phyloP scores from a whole-genome alignment of 2,888 invertebrate species.

The Craniophora ligustri region DNA sequence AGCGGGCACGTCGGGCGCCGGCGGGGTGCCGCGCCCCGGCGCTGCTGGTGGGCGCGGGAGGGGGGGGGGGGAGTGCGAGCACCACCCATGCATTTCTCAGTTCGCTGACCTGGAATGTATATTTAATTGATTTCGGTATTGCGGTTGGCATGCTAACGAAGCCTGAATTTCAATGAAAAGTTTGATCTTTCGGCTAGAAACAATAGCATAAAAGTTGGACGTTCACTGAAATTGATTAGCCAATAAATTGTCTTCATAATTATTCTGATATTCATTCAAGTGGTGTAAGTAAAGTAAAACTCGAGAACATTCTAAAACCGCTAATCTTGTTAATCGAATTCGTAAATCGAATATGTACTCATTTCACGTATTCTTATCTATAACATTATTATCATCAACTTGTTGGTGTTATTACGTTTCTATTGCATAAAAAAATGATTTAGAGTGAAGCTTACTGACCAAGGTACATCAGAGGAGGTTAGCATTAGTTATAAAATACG shows the following conservation, averaged over 20 bases:
- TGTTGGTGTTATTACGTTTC: no score
- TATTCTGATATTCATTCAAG: no score
- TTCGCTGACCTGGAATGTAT: conserved; percentile 77
- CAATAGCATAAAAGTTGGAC: conserved; percentile 28
- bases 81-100: conserved; percentile 76
- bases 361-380: no score
- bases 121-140: conserved; percentile 81
- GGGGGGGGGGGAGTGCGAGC: conserved; percentile 41
- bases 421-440: no score
- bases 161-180: conserved; percentile 65
- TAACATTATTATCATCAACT: no score
- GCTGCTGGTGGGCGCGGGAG: conserved; percentile 4
- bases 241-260: conserved; percentile 6
- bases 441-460: no score
- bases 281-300: neutral
- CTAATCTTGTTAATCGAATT: neutral
- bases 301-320: neutral
- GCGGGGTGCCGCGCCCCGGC: conserved; percentile 6
- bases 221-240: conserved; percentile 14
- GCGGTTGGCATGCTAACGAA: conserved; percentile 69
- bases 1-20: conserved; percentile 7
- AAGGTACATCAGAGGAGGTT: no score
- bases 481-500: no score
- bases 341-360: no score
- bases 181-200: conserved; percentile 63